Base-by-base conservation (phyloP, 2,797 vertebrate genomes). In the Enteromius paludinosus region DNA sequence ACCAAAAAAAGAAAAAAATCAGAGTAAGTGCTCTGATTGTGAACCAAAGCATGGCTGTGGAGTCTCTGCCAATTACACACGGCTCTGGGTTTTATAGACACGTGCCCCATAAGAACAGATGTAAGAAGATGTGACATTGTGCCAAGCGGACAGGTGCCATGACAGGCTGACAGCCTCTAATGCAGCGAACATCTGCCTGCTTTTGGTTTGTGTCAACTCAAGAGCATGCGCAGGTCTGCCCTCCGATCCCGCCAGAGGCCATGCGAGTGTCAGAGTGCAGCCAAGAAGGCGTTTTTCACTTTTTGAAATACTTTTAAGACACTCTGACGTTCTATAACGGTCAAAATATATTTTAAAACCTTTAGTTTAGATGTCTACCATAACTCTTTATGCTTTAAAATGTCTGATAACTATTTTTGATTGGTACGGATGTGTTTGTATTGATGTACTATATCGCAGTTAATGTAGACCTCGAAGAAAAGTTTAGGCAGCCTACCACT, bases 111-210 rank as follows among this genome's bases (percentile, higher is more conserved):
- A 88, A 90, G 84, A 92, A 90, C 92, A 95, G 94, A 94, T 94
- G 93, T 92, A 87, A 87, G 86, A 83, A 90, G 92, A 94, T 91
- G 90, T 92, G 87, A 91, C 88, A 92, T 83, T 85, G 93, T 90
- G 90, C 90, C 92, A 90, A 91, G 43, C 88, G 84, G 89, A 91
- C 92, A 89, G 87, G 86, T 38, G 86, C 94, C 92, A 95, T 91
- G 93, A 94, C 92, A 92, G 74, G 82, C 91, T 90, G 92, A 92
- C 93, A 90, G 88, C 61, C 89, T 84, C 89, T 95, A 94, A 95
- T 95, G 94, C 90, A 93, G 89, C 79, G 14, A 94, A 94, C 95
- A 95, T 95, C 94, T 95, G 94, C 93, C 93, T 89, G 88, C 88
- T 89, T 90, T 90, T 91, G 90, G 82, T 25, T 74, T 87, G 77